Base-by-base conservation (phyloP, 2,797 vertebrate species). In the Chromobotia macracanthus region DNA sequence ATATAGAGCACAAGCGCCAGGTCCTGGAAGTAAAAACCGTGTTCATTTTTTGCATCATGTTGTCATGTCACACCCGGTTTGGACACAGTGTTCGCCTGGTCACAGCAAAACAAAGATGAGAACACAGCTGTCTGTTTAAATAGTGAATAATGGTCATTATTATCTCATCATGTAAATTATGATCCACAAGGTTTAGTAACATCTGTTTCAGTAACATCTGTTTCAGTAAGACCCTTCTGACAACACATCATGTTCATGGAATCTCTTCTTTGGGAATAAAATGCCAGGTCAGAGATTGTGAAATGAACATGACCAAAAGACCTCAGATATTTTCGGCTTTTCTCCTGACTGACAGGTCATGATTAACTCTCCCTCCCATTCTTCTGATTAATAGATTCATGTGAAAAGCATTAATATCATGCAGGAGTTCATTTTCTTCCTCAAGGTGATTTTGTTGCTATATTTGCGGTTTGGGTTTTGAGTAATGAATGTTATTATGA, bases 401-500 rank as follows among this genome's bases (percentile, higher is more conserved):
- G 55, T 21, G 12, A 50, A 84, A 55, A 64, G 77, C 80, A 80
- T 77, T 73, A 84, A 82, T 78, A 75, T 19, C 25, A 80, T 64
- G 46, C 46, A 19, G 15, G 25, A 80, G 72, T 71, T n/a, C 38
- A 65, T 64, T 80, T 75, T 61, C 80, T 72, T 3, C n/a, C 25
- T 35, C 58, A 0, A n/a, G n/a, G 48, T 50, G 35, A 77, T 79
- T 78, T 67, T 67, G 31, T 74, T 85, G 79, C 78, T 81, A 74
- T 80, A 84, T 80, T 80, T 79, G 58, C 68, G 56, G 60, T 68
- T 73, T 69, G 28, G 58, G 70, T 18, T 2, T 28, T 82, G 80
- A 82, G 66, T 82, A 82, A 84, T 81, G 58, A 72, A 12, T 72
- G 75, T 76, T 86, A 76, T 83, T 83, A 83, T 11, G 53, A 74